Conservation (phyloP, 2,888 invertebrate species). For the Callyntrura sp. region DNA sequence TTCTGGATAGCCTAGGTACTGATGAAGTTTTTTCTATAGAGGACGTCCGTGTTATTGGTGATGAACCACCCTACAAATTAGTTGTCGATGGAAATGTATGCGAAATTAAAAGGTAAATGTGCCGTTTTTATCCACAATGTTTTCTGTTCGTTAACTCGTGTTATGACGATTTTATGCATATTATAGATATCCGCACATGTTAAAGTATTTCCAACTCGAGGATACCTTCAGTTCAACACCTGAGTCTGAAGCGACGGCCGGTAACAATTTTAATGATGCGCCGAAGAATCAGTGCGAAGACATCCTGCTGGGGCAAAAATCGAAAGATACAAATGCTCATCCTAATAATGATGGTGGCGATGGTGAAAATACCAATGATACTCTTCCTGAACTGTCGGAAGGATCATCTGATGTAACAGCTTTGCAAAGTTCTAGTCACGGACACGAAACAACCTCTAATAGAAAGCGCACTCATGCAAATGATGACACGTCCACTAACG, state of each 20-base stretch:
- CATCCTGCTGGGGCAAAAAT: neutral
- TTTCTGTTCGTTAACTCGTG: neutral
- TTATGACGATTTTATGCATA: too few relatives aligned
- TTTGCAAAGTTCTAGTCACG: neutral
- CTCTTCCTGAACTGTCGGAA: too few relatives aligned
- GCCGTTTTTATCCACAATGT: neutral
- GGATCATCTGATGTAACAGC: neutral
- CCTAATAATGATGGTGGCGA: neutral
- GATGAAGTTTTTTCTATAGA: slow-evolving; percentile 41
- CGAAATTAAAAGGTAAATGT: slow-evolving; percentile 29
- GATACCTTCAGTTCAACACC: too few relatives aligned
- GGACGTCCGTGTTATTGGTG: slow-evolving; percentile 42
- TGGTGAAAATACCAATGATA: too few relatives aligned
- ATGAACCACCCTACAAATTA: slow-evolving; percentile 20
- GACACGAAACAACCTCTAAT: neutral
- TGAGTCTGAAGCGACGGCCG: too few relatives aligned
- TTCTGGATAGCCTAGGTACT: slow-evolving; percentile 30
- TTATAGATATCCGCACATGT: too few relatives aligned
- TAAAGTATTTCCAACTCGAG: too few relatives aligned
- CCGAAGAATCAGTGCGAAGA: neutral
- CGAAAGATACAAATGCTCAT: too few relatives aligned
- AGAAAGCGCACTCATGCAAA: neutral
- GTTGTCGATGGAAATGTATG: slow-evolving; percentile 32
- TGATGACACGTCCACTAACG: neutral
- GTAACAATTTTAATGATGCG: too few relatives aligned